Percentiles rank a stretch among this genome's conserved stretches.
phyloP scores from a whole-genome alignment of 2,797 vertebrate species.

The Borostomias antarcticus region DNA sequence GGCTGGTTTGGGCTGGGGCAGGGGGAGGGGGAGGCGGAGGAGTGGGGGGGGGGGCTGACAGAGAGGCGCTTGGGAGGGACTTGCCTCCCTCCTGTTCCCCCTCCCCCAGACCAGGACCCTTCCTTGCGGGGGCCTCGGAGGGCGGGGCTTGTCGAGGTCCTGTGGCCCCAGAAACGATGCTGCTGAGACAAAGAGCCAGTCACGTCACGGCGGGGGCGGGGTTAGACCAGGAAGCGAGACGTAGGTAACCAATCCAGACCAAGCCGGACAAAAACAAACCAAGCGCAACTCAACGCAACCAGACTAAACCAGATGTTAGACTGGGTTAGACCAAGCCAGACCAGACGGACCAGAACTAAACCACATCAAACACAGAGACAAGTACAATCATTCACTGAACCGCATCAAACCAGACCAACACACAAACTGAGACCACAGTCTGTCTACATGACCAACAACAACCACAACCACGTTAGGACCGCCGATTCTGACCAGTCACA shows the following conservation, averaged over 20 bases:
- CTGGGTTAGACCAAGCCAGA: neutral
- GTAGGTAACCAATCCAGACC: constrained; percentile 6
- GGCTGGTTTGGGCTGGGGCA: constrained; percentile 40
- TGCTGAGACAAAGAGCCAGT: constrained; percentile 64
- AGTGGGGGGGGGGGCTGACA: constrained; percentile 36
- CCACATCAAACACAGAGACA: neutral
- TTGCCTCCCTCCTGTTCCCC: constrained; percentile 52
- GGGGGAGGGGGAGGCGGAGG: constrained; percentile 32
- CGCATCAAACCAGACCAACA: neutral
- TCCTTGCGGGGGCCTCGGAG: constrained; percentile 45
- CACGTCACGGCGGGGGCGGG: constrained; percentile 50
- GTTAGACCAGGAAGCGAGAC: constrained; percentile 43
- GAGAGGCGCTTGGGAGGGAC: constrained; percentile 25
- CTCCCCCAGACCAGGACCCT: constrained; percentile 43
- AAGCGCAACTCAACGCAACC: constrained; percentile 13
- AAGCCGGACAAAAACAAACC: constrained; percentile 5
- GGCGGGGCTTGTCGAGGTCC: constrained; percentile 51
- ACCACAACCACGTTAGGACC: too few species aligned
- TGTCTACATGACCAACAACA: neutral
- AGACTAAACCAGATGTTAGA: constrained; percentile 29
- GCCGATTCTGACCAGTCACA: neutral
- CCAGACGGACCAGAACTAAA: neutral
- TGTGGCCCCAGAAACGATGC: constrained; percentile 50
- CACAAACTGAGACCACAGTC: too few species aligned
- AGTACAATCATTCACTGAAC: neutral